Evolutionary conservation across 2,888 invertebrate genomes (phyloP), one percentile per base, ranked within the genome.

Genomic region (Terebella lapidaria): DNA sequence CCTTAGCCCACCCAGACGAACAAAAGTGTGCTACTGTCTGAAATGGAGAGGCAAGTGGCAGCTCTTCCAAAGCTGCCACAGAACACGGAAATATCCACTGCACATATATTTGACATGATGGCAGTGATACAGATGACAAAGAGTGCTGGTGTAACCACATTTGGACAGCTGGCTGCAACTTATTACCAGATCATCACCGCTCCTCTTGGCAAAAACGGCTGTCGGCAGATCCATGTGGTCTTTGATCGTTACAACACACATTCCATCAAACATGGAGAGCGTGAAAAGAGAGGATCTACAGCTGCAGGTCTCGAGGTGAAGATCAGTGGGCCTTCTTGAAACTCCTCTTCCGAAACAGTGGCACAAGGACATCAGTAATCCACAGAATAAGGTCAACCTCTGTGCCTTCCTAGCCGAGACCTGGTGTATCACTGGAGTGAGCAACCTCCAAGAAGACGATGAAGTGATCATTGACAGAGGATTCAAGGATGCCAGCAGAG

Each of bases 51-150:
- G 10, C 2, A 42, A 10, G 26, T 25, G 15, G 5, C 15, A 49
- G 22, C 20, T 15, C 51, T 18, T 22, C 3, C 10, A 3, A 46
- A 51, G 4, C n/a, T 26, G 20, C 18, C 20, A 20, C n/a, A n/a
- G n/a, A 22, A 5, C 5, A n/a, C 51, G n/a, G n/a, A 10, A 5
- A 20, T 3, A 10, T 3, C 22, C 3, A 47, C 54, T 15, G 42
- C 42, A 5, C 26, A 3, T 18, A 49, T 60, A n/a, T 4, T 60
- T 4, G 60, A 60, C 57, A 46, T 18, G 3, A 60, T 60, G 60
- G 56, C 56, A 24, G 25, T 51, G 2, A 2, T 60, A 2, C 57
- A 60, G 35, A 22, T 22, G 27, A 15, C 57, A 2, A 2, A 27
- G 3, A 3, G 15, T n/a, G 18, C 5, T 10, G 28, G 30, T 3